Evolutionary conservation across 1,140 invertebrate genomes (phyloP).

Genomic region (Gonioctena quinquepunctata): DNA sequence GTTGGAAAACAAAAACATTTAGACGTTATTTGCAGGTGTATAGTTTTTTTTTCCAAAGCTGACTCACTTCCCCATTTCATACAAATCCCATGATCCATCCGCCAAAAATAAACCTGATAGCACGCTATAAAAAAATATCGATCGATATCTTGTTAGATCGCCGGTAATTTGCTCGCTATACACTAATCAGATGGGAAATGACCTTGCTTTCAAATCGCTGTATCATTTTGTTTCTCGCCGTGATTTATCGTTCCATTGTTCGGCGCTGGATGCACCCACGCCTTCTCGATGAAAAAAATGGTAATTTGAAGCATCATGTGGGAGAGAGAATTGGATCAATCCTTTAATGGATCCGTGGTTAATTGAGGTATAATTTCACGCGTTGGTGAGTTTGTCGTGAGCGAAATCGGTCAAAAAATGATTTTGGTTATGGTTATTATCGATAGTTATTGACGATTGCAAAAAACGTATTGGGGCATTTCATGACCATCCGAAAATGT

Average conservation of each 20-base stretch:
- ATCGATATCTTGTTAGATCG: not conserved
- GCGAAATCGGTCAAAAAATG: too few species aligned
- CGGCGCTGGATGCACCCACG: slow-evolving; percentile 1
- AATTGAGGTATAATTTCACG: not conserved
- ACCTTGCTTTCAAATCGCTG: slow-evolving; percentile 14
- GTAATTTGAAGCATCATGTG: not conserved
- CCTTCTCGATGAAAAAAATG: not conserved
- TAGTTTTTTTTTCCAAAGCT: too few species aligned
- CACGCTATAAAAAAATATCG: not conserved
- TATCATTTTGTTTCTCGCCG: slow-evolving; percentile 2
- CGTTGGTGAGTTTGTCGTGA: not conserved
- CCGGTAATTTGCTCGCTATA: slow-evolving; percentile 2
- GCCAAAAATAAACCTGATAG: not conserved
- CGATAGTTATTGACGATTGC: too few species aligned
- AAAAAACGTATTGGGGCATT: too few species aligned
- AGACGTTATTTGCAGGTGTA: too few species aligned
- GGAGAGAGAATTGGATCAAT: slow-evolving; percentile 18
- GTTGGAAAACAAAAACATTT: too few species aligned
- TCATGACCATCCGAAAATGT: too few species aligned
- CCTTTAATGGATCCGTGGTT: slow-evolving; percentile 1
- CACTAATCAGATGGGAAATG: slow-evolving; percentile 10
- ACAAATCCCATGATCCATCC: not conserved
- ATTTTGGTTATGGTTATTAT: too few species aligned
- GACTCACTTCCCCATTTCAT: too few species aligned
- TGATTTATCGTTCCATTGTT: slow-evolving; percentile 20